These are phyloP conservation scores for Plectropomus leopardus DNA, from an alignment of 2,113 vertebrate genomes.

Conservation along the genomic window DNA sequence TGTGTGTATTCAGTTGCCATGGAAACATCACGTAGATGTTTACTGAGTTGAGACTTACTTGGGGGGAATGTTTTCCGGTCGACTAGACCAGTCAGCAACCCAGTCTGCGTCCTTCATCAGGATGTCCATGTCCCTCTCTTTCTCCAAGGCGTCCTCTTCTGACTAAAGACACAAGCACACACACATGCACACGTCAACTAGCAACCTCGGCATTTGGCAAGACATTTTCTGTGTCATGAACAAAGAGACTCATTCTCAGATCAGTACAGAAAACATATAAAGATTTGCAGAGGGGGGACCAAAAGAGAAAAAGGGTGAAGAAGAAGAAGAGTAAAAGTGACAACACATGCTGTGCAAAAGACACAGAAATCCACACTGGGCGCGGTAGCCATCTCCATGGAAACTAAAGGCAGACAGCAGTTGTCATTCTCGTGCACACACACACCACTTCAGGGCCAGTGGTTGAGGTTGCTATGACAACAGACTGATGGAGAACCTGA, in stretches of 20 bases:
- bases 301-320: not conserved
- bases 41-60: constrained; percentile 86
- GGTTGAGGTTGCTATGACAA: constrained; percentile 56
- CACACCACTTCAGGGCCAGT: not conserved
- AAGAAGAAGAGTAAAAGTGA: not conserved
- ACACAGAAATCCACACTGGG: constrained; percentile 9
- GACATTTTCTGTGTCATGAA: not conserved
- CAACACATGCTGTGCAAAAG: not conserved
- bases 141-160: constrained; percentile 93
- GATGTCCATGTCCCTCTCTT: constrained; percentile 93
- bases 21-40: constrained; percentile 46
- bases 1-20: constrained; percentile 31
- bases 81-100: constrained; percentile 98
- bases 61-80: constrained; percentile 97
- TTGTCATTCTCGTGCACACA: constrained; percentile 24
- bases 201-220: not conserved
- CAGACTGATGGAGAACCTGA: constrained; percentile 38
- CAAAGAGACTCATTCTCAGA: not conserved
- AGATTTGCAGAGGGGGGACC: not conserved
- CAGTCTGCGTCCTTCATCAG: constrained; percentile 94
- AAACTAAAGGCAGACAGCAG: constrained; percentile 55
- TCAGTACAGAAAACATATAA: not conserved
- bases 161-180: constrained; percentile 82
- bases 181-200: not conserved
- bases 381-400: constrained; percentile 31